Conservation (phyloP, 2,113 vertebrate species). For the Oreamnos americanus region DNA sequence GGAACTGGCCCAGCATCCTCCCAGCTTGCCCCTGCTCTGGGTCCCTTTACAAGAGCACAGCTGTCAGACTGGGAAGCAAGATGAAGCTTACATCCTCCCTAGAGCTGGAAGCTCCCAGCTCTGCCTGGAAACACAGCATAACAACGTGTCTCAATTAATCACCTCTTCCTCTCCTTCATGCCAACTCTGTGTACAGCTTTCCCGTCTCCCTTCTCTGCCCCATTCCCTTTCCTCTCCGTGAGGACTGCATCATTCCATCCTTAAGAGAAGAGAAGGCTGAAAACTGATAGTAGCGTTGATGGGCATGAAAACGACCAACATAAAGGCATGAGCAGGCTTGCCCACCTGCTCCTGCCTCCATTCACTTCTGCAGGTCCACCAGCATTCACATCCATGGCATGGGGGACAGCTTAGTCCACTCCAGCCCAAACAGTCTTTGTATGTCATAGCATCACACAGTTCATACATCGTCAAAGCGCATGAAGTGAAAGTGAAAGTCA, state of each 20-base stretch:
- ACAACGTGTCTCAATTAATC: accelerated
- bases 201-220: background rate
- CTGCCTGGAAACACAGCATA: too few species aligned
- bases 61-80: background rate
- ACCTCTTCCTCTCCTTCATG: background rate
- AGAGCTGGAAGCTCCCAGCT: background rate
- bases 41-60: background rate
- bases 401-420: background rate
- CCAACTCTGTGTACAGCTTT: background rate
- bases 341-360: background rate
- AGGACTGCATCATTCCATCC: background rate
- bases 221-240: background rate
- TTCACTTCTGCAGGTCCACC: accelerated
- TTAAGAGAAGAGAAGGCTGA: background rate
- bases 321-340: background rate
- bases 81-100: background rate
- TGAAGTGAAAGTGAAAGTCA: background rate
- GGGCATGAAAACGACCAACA: background rate
- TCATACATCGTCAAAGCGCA: background rate
- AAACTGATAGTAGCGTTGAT: background rate
- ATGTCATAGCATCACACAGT: background rate
- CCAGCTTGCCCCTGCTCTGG: background rate
- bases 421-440: background rate
- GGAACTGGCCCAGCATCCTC: background rate
- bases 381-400: background rate